Evolutionary conservation across 2,888 invertebrate genomes (phyloP).

Genomic region (Epinotia bilunana): DNA sequence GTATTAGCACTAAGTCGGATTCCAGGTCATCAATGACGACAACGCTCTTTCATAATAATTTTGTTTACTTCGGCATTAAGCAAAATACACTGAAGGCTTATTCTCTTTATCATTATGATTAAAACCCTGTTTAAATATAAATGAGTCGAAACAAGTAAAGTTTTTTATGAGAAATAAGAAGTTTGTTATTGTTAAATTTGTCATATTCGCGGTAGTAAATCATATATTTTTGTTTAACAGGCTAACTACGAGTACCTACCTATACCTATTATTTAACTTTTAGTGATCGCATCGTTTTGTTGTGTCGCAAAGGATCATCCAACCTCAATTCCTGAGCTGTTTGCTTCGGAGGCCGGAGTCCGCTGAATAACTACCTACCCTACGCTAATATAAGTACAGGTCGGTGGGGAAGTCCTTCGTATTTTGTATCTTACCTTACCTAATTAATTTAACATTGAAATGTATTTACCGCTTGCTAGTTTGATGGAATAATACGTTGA

Average conservation of each 20-base stretch:
- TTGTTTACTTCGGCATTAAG: background rate
- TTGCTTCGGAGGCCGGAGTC: too few relatives aligned
- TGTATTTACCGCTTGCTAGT: too few relatives aligned
- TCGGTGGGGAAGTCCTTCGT: too few relatives aligned
- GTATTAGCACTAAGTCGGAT: too few relatives aligned
- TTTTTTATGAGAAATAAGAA: background rate
- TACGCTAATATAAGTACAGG: too few relatives aligned
- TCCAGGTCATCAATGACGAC: too few relatives aligned
- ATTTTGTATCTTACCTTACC: too few relatives aligned
- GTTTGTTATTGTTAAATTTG: background rate
- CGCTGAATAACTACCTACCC: too few relatives aligned
- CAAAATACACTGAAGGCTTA: background rate
- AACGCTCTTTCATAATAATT: background rate
- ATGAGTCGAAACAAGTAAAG: background rate
- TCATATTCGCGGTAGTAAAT: background rate
- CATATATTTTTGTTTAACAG: background rate
- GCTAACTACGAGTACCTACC: background rate
- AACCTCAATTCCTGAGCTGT: too few relatives aligned
- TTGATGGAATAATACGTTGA: too few relatives aligned
- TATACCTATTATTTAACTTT: background rate
- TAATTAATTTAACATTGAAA: too few relatives aligned
- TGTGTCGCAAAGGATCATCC: too few relatives aligned
- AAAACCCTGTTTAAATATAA: background rate
- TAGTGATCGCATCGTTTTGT: background rate
- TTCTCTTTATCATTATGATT: conserved; percentile 4